A percentile compares a stretch with the other conserved stretches of the same genome.
Conservation (phyloP, 2,797 vertebrate species). For the Propithecus deckenii region DNA sequence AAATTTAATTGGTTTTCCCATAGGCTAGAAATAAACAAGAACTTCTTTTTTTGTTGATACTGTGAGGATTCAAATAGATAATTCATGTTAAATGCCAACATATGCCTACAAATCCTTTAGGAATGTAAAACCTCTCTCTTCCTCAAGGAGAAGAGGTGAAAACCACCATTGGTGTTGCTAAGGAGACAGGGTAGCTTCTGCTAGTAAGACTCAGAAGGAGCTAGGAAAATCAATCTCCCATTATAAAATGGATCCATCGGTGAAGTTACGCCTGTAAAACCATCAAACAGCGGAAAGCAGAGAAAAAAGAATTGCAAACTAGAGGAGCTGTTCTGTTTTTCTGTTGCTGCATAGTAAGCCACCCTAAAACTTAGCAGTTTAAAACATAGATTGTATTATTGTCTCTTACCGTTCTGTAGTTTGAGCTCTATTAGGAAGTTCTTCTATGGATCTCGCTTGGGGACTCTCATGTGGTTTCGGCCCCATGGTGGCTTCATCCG, state of each 20-base stretch:
- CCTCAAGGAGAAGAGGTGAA: neutral
- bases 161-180: neutral
- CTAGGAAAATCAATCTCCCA: neutral
- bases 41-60: neutral
- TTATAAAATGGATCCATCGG: neutral
- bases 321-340: neutral
- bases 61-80: neutral
- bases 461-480: neutral
- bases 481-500: neutral
- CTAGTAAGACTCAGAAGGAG: neutral
- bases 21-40: neutral
- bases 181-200: neutral
- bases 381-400: accelerated
- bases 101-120: neutral
- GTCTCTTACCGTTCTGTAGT: accelerated
- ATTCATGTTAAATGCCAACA: neutral
- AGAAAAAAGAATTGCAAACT: neutral
- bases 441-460: neutral
- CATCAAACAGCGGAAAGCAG: neutral
- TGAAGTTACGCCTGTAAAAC: neutral
- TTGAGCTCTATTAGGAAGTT: neutral
- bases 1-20: neutral
- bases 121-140: neutral
- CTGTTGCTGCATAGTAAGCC: neutral
- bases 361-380: neutral